Conservation (phyloP, 2,888 invertebrate genomes). For the Aleiodes alternator region DNA sequence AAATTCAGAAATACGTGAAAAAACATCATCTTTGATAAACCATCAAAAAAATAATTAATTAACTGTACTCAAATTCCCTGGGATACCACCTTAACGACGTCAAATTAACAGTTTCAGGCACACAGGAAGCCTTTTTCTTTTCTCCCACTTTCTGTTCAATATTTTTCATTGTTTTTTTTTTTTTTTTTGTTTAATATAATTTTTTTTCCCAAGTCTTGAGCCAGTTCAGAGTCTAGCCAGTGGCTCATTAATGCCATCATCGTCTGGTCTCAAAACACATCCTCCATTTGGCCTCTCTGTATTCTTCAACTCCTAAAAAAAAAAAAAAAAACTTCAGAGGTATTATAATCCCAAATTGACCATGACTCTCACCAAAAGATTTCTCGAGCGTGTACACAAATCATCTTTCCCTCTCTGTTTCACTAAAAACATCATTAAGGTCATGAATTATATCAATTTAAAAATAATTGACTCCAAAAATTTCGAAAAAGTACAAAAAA, state of each 20-base stretch:
- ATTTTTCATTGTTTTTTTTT: constrained; percentile 23
- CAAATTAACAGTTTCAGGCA: constrained; percentile 17
- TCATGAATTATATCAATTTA: constrained; percentile 54
- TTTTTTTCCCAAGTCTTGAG: constrained; percentile 29
- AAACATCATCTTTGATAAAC: too few relatives aligned
- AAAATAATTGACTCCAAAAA: not conserved
- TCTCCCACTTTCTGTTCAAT: not conserved
- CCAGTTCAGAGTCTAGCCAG: constrained; percentile 38
- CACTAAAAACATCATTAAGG: constrained; percentile 69
- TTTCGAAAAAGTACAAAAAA: too few relatives aligned
- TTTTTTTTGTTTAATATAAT: constrained; percentile 11
- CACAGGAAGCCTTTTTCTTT: not conserved
- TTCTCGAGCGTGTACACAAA: not conserved
- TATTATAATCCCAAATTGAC: constrained; percentile 57
- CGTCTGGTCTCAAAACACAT: constrained; percentile 44
- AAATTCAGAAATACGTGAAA: too few relatives aligned
- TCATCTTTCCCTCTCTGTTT: constrained; percentile 50
- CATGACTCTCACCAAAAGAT: constrained; percentile 51
- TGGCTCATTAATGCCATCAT: constrained; percentile 54
- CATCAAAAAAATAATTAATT: too few relatives aligned
- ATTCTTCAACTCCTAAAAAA: not conserved
- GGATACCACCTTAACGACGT: not conserved
- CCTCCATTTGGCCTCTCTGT: constrained; percentile 18
- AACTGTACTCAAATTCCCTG: too few relatives aligned
- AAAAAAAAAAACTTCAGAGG: constrained; percentile 24